phyloP scores from a whole-genome alignment of 2,797 vertebrate species.

The Lycodopsis pacificus region DNA sequence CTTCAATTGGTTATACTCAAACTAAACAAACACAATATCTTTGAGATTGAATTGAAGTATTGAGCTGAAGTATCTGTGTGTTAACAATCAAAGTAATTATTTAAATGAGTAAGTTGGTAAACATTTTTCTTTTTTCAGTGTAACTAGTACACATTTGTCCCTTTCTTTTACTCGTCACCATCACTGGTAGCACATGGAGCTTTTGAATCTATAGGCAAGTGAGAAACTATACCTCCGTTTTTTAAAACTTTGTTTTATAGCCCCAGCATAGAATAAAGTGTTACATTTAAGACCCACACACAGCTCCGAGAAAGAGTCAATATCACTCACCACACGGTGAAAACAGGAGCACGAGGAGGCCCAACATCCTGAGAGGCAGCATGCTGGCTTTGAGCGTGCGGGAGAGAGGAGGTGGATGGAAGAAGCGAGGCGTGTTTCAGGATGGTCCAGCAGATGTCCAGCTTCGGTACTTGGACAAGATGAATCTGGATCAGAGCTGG shows the following conservation, averaged over 20 bases:
- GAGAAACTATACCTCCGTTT: neutral
- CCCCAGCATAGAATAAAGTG: neutral
- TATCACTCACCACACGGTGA: slow-evolving; percentile 67
- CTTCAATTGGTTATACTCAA: neutral
- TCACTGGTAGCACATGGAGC: neutral
- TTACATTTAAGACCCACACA: neutral
- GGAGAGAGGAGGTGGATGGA: slow-evolving; percentile 7
- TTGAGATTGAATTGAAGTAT: neutral
- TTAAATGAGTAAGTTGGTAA: neutral
- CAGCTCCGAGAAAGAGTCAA: neutral
- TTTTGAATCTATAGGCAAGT: neutral
- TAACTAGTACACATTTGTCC: neutral
- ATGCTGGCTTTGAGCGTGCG: slow-evolving; percentile 8
- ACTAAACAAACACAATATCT: neutral
- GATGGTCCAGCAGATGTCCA: slow-evolving; percentile 13
- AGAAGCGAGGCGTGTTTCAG: neutral
- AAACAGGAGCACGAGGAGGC: slow-evolving; percentile 42
- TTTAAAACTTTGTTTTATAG: neutral
- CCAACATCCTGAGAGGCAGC: slow-evolving; percentile 41
- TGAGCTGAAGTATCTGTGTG: neutral
- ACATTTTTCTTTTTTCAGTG: neutral
- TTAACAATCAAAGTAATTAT: neutral
- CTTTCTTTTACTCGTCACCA: neutral
- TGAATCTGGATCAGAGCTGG: neutral
- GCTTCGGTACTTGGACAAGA: neutral